Evolutionary conservation across 2,797 vertebrate species (phyloP), one percentile per base, ranked within the genome.

Genomic region (Sciurus vulgaris): DNA sequence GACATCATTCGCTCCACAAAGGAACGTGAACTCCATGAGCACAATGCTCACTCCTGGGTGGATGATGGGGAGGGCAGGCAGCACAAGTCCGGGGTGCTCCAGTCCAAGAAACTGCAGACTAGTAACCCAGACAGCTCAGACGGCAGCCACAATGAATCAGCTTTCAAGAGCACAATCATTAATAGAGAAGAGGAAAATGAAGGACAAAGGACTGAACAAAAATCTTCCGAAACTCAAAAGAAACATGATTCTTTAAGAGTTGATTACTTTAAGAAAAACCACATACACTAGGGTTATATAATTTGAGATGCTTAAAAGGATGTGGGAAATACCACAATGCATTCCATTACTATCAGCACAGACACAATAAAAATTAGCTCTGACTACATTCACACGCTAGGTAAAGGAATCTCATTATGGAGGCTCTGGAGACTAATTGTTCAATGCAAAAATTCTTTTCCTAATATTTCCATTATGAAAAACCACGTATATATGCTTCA

Each of bases 401-500:
- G 47, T 83, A 59, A 91, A 91, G 47, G 28, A 70, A 78, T 73
- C 87, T 49, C 69, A 83, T 49, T 41, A 59, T 4, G 13, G 56
- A 65, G 56, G 78, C 35, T 67, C 89, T 84, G 65, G 77, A 49
- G 82, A 94, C 59, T 76, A 65, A 73, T 3, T 83, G 22, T 61
- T 72, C 49, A 86, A 65, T 3, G 24, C 63, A 93, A 96, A 86
- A 89, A 97, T 92, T 77, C 2, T 65, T 93, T 96, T 97, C 93
- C 76, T 88, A 47, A 94, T 93, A 93, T 41, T 78, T 85, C 92
- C 35, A 65, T 70, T 41, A 47, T 74, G 82, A 90, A 97, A 97
- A 81, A 83, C 81, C 96, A 95, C 30, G 85, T 97, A 97, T 51
- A 82, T 81, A 81, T 78, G 96, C 61, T 97, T 97, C 95, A 97